A percentile compares a stretch with the other conserved stretches of the same genome.
Evolutionary conservation across 2,113 vertebrate species (phyloP).

Genomic region (Bostrychus sinensis): DNA sequence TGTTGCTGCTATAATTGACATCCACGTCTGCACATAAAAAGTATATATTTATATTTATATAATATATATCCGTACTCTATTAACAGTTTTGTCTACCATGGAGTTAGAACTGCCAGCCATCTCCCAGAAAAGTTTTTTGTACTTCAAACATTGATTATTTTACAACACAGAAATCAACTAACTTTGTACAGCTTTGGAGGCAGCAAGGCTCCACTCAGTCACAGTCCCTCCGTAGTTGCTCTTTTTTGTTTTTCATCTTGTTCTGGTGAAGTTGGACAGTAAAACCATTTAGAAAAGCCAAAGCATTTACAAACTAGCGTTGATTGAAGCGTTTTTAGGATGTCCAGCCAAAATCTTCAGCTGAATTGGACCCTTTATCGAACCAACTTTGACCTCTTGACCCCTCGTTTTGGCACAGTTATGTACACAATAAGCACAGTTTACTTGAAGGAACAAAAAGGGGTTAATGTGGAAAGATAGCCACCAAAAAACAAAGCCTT

Average conservation of each 20-base stretch:
- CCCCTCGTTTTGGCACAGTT: slow-evolving; percentile 79
- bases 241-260: slow-evolving; percentile 20
- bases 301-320: slow-evolving; percentile 82
- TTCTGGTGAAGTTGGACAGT: slow-evolving; percentile 54
- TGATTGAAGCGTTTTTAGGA: slow-evolving; percentile 57
- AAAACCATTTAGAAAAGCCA: slow-evolving; percentile 75
- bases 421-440: slow-evolving; percentile 71
- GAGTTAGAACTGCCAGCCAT: slow-evolving; percentile 77
- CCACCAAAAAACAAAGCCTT: slow-evolving; percentile 24
- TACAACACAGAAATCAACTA: slow-evolving; percentile 80
- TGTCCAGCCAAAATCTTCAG: slow-evolving; percentile 64
- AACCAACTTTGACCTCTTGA: slow-evolving; percentile 6
- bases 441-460: slow-evolving; percentile 81
- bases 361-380: slow-evolving; percentile 64
- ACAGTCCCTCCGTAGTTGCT: slow-evolving; percentile 43
- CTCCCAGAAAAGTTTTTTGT: slow-evolving; percentile 68
- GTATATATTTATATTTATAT: slow-evolving; percentile 86
- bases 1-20: slow-evolving; percentile 83
- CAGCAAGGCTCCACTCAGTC: slow-evolving; percentile 53
- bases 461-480: slow-evolving; percentile 86
- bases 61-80: slow-evolving; percentile 87
- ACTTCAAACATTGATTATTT: slow-evolving; percentile 80
- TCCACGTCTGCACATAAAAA: slow-evolving; percentile 86
- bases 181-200: slow-evolving; percentile 79
- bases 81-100: slow-evolving; percentile 84